Evolutionary conservation across 2,113 vertebrate species (phyloP).

Genomic region (Stegostoma tigrinum): DNA sequence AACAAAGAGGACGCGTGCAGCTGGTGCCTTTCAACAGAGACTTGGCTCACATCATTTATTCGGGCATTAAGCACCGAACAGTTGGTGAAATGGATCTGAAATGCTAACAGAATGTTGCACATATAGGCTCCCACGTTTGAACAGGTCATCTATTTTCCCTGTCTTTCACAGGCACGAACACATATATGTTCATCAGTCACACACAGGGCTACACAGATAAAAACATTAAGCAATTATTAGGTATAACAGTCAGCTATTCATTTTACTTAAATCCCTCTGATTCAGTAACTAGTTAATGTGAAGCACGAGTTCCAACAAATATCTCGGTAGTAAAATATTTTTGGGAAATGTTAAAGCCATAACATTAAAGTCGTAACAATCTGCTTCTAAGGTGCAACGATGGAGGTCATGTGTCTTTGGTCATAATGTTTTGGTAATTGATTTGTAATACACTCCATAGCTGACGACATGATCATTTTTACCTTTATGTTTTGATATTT

Average conservation of each 20-base stretch:
- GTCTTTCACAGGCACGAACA: neutral
- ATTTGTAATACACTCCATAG: neutral
- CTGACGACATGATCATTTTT: neutral
- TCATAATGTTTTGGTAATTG: neutral
- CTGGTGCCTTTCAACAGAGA: constrained; percentile 34
- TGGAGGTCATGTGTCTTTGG: neutral
- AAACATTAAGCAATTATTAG: neutral
- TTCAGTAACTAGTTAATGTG: neutral
- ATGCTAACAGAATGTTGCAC: neutral
- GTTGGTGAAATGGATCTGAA: constrained; percentile 27
- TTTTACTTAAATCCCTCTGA: neutral
- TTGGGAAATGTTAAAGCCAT: neutral
- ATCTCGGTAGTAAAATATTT: neutral
- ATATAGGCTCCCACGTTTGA: neutral
- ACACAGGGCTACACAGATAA: neutral
- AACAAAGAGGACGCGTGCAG: constrained; percentile 22
- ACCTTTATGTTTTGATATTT: neutral
- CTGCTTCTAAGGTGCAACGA: neutral
- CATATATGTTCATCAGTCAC: neutral
- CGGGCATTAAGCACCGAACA: constrained; percentile 16
- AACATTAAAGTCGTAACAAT: neutral
- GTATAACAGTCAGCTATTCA: neutral
- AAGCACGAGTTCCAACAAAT: neutral
- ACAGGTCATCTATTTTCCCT: neutral
- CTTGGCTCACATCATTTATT: constrained; percentile 26